phyloP scores from a whole-genome alignment of 2,888 invertebrate genomes.

The Trichopria drosophilae region DNA sequence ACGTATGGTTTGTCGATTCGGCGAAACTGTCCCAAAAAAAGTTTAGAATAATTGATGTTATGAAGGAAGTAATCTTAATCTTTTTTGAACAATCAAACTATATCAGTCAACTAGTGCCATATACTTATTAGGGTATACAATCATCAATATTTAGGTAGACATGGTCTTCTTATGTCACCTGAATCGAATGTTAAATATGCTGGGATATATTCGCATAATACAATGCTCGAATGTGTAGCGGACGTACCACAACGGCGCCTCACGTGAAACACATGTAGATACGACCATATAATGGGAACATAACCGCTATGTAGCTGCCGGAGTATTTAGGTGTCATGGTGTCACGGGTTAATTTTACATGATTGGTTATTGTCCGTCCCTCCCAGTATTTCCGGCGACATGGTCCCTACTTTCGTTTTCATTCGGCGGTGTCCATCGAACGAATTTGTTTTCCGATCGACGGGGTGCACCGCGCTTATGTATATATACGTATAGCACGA shows the following conservation, averaged over 20 bases:
- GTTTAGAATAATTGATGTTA: background rate
- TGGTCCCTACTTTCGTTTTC: slow-evolving; percentile 45
- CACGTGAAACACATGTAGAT: slow-evolving; percentile 56
- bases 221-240: slow-evolving; percentile 41
- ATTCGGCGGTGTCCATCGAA: slow-evolving; percentile 4
- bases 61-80: background rate
- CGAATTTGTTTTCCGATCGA: too few relatives aligned
- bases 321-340: slow-evolving; percentile 55
- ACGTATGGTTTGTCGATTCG: too few relatives aligned
- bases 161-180: too few relatives aligned
- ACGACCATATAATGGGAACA: slow-evolving; percentile 57
- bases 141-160: too few relatives aligned
- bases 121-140: too few relatives aligned
- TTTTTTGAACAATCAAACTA: background rate
- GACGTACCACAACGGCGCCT: slow-evolving; percentile 25
- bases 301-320: slow-evolving; percentile 48
- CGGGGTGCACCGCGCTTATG: too few relatives aligned
- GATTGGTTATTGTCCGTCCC: slow-evolving; percentile 55
- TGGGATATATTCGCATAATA: slow-evolving; percentile 18
- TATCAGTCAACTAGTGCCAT: too few relatives aligned
- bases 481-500: too few relatives aligned
- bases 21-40: background rate
- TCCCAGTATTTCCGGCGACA: slow-evolving; percentile 34
- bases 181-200: slow-evolving; percentile 5
- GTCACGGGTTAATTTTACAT: slow-evolving; percentile 57